Evolutionary conservation across 2,797 vertebrate genomes (phyloP), one percentile per base, ranked within the genome.

Genomic region (Podarcis siculus): DNA sequence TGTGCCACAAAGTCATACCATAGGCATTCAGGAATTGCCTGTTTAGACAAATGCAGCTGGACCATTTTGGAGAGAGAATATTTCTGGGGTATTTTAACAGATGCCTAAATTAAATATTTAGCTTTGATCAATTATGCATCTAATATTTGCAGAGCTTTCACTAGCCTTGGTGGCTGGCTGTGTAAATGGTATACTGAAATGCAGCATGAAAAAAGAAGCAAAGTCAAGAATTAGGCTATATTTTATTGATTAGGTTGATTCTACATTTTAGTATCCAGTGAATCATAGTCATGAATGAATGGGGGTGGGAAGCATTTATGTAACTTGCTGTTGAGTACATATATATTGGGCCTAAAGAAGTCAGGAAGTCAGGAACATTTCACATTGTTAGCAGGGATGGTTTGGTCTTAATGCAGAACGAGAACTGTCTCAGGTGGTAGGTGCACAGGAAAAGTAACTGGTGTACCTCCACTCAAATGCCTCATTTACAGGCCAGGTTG

Each of bases 21-120:
- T 55, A 32, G 19, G 25, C 37, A 45, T 58, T 72, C 35, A 25
- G n/a, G n/a, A 79, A 64, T 76, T 75, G 55, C 49, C 25, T 87
- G 8, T 80, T 61, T 86, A 86, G 73, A 79, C 64, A 86, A 71
- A 79, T 82, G 67, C 32, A 64, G 61, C 19, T 67, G 83, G 72
- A 69, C 81, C 42, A 10, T 35, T 85, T 90, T 30, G 49, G 7
- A 81, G 71, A 42, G 32, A 69, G 30, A n/a, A 77, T 86, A 78
- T 86, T 86, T 89, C 27, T 66, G 39, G 7, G 19, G 27, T 85
- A 61, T 80, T 80, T 84, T 67, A 84, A 69, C 82, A 85, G 71
- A 39, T 86, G 66, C 25, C 66, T 77, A 85, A 85, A 85, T 81
- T 80, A 80, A 90, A 87, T 85, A 90, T 87, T 90, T 85, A 84